A percentile compares a stretch with the other conserved stretches of the same genome.
phyloP scores from a whole-genome alignment of 2,797 vertebrate genomes.

The Steatocranus sp. region DNA sequence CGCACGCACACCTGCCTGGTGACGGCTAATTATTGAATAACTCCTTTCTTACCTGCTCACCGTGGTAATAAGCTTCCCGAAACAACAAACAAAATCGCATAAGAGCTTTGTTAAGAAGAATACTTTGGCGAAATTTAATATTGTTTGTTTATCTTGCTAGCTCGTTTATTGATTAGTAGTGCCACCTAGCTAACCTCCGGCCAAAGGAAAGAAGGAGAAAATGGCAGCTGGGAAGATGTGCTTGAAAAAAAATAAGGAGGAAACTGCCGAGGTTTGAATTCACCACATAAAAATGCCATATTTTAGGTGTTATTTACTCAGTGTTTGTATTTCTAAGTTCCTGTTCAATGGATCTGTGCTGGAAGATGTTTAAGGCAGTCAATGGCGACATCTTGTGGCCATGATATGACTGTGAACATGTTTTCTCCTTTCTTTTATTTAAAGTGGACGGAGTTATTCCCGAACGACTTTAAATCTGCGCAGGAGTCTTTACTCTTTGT shows the following conservation, averaged over 20 bases:
- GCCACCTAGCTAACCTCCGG: background rate
- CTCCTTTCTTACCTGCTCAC: background rate
- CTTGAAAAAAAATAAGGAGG: conserved; percentile 37
- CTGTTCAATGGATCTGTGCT: background rate
- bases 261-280: conserved; percentile 61
- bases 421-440: background rate
- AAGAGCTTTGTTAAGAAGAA: background rate
- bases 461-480: conserved; percentile 60
- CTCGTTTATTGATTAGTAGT: background rate
- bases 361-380: background rate
- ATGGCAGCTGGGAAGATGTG: conserved; percentile 59
- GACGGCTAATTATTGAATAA: background rate
- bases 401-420: background rate
- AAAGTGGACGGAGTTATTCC: conserved; percentile 70
- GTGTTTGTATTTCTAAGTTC: background rate
- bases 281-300: background rate
- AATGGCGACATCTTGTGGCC: conserved; percentile 16
- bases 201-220: background rate
- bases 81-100: background rate
- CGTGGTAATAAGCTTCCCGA: fast-evolving
- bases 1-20: no score
- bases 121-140: background rate
- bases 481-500: conserved; percentile 70
- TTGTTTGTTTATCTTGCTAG: background rate
- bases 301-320: background rate